Base-by-base conservation (phyloP, 2,113 vertebrate genomes). In the Eubucco bourcierii region DNA sequence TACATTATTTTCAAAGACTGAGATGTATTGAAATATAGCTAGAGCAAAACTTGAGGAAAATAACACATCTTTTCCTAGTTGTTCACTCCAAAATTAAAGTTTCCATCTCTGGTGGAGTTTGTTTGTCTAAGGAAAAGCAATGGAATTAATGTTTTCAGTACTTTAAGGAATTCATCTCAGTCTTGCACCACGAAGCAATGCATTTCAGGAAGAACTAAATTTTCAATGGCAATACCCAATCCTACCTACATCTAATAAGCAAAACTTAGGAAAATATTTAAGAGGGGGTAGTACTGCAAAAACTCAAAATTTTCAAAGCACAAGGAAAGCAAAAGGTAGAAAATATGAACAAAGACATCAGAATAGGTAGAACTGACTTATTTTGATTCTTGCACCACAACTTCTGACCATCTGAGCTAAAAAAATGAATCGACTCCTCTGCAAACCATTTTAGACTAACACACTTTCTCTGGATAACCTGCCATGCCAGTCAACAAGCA, bases 181-280 rank as follows among this genome's bases (percentile, higher is more conserved):
- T 41, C 16, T 63, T 0, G 0, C 12, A n/a, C 17, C 28, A 52
- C 6, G 10, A 14, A 14, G 20, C 29, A 73, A 59, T 6, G 3
- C 28, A 33, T 82, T 94, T 84, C 11, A 92, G 66, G 52, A 77
- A 89, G 19, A 71, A 64, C 8, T n/a, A 80, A 61, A 81, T 1
- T n/a, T 37, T 87, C 25, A 90, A 15, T 27, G 85, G 41, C 46
- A 85, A 66, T 21, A 73, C 7, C 6, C 60, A 65, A 60, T 27
- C 72, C 70, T 27, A 27, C 5, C 50, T 50, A 73, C 31, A 13
- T 53, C 60, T 70, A 84, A 8, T 9, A 4, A 80, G 27, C 79
- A 82, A 79, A 87, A 58, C 9, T 28, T 29, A 12, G 10, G 17
- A 25, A 23, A 5, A 64, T n/a, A 71, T 1, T 7, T 50, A 75